Evolutionary conservation across 2,113 vertebrate genomes (phyloP).

Genomic region (Meleagris gallopavo): DNA sequence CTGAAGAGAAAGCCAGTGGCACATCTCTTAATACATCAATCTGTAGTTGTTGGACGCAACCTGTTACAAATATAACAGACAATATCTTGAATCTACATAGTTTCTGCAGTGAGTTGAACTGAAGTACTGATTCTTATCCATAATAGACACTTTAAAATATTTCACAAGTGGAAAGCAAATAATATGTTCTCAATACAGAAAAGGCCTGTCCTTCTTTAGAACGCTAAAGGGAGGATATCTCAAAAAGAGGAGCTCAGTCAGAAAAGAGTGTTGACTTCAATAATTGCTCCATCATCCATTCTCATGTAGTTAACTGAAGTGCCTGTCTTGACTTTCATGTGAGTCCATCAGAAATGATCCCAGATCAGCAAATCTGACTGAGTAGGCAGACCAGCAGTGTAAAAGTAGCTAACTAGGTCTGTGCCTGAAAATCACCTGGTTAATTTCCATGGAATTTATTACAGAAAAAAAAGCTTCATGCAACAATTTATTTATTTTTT

Average conservation of each 20-base stretch:
- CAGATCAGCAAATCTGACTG: background rate
- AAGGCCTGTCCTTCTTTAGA: no score
- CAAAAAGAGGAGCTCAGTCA: background rate
- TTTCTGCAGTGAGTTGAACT: background rate
- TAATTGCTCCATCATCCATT: background rate
- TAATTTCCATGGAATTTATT: background rate
- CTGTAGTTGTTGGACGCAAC: background rate
- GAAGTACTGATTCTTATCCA: background rate
- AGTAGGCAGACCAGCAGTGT: background rate
- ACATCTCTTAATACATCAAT: background rate
- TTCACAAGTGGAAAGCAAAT: background rate
- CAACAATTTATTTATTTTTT: background rate
- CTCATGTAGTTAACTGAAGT: background rate
- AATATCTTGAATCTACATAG: background rate
- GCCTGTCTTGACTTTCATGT: background rate
- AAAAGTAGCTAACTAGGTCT: background rate
- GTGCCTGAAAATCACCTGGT: background rate
- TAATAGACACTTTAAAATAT: background rate
- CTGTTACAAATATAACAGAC: background rate
- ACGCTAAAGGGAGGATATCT: background rate
- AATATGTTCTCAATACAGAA: background rate
- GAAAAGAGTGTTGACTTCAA: background rate
- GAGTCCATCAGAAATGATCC: background rate
- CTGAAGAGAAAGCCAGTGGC: background rate
- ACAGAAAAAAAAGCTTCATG: background rate